A percentile compares a stretch with the other conserved stretches of the same genome.
phyloP scores from a whole-genome alignment of 2,113 vertebrate species.

The Scalopus aquaticus region DNA sequence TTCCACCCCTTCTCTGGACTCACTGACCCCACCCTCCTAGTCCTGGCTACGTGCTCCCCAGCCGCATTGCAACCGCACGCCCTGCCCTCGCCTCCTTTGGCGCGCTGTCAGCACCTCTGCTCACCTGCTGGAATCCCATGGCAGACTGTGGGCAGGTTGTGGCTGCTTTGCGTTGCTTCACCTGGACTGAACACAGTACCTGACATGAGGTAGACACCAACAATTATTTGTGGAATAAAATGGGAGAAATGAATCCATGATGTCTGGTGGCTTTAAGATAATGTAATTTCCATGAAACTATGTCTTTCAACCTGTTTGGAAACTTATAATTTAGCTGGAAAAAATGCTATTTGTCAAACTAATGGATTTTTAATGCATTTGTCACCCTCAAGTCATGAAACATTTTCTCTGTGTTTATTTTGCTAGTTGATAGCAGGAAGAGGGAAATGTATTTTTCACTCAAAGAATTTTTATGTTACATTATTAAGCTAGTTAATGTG shows the following conservation, averaged over 20 bases:
- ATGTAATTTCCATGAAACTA: constrained; percentile 35
- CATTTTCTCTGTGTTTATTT: not conserved
- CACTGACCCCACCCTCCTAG: not conserved
- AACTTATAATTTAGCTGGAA: constrained; percentile 33
- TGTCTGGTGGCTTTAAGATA: not conserved
- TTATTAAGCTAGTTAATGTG: not conserved
- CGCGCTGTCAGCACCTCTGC: rapidly evolving
- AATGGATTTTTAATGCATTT: constrained; percentile 21
- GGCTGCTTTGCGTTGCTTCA: not conserved
- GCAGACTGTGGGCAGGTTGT: not conserved
- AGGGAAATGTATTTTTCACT: not conserved
- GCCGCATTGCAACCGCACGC: rapidly evolving
- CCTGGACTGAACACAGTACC: not conserved
- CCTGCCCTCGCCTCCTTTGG: not conserved
- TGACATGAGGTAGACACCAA: not conserved
- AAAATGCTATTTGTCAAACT: constrained; percentile 10
- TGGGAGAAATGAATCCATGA: not conserved
- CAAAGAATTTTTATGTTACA: not conserved
- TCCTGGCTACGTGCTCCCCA: not conserved
- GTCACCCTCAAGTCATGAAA: not conserved
- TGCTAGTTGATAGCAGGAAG: not conserved
- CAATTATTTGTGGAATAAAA: not conserved
- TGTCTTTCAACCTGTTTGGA: not conserved
- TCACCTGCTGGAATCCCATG: not conserved
- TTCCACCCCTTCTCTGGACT: not conserved